Percentiles rank a stretch among this genome's conserved stretches.
These are phyloP conservation scores for Torymus texanus DNA, from an alignment of 2,888 invertebrate genomes.

Conservation along the genomic window DNA sequence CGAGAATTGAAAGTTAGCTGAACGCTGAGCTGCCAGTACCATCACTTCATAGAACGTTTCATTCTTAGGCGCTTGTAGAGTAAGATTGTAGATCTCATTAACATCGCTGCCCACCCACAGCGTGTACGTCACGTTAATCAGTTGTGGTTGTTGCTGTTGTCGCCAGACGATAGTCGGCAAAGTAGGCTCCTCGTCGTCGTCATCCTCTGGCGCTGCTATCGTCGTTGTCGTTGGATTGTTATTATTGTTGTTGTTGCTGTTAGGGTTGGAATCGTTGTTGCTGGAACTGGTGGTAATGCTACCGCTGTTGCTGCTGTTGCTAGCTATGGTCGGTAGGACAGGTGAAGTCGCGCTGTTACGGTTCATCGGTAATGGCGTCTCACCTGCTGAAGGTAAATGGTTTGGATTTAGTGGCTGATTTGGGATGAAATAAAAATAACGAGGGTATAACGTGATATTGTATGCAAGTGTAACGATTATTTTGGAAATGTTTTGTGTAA, in stretches of 20 bases:
- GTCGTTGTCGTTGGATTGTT: neutral
- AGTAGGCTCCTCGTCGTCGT: too few species aligned
- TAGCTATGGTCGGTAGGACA: slow-evolving; percentile 18
- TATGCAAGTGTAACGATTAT: too few species aligned
- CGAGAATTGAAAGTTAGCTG: slow-evolving; percentile 83
- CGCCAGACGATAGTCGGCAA: too few species aligned
- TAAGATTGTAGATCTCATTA: slow-evolving; percentile 87
- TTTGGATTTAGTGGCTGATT: neutral
- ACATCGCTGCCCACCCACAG: slow-evolving; percentile 93
- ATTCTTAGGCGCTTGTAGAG: slow-evolving; percentile 85
- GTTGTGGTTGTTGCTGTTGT: slow-evolving; percentile 55
- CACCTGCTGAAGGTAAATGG: slow-evolving; percentile 55
- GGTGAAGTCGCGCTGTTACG: slow-evolving; percentile 6
- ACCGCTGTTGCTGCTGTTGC: slow-evolving; percentile 7
- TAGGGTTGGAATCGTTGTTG: neutral
- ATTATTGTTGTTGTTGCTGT: neutral
- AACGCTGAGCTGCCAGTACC: slow-evolving; percentile 89
- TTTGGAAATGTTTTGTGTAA: too few species aligned
- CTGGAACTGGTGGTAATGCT: neutral
- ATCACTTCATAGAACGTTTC: slow-evolving; percentile 84
- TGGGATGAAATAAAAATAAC: too few species aligned
- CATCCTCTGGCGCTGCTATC: too few species aligned
- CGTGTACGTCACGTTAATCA: slow-evolving; percentile 86
- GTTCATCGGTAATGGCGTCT: slow-evolving; percentile 51
- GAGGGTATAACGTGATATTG: too few species aligned